Evolutionary conservation across 2,113 vertebrate genomes (phyloP).

Genomic region (Elachura formosa): DNA sequence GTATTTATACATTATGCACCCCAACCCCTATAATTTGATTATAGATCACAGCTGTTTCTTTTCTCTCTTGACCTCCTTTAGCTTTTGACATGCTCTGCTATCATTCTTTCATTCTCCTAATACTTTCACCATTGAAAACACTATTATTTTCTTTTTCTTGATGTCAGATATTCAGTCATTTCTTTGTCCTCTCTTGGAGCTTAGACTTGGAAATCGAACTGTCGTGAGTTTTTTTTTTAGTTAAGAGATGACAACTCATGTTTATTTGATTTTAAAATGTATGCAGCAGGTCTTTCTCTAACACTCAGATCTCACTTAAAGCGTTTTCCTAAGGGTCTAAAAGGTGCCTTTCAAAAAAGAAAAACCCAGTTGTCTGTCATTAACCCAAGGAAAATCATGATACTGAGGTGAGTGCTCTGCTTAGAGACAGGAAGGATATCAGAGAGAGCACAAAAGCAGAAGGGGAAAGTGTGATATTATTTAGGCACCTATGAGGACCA

Average conservation of each 20-base stretch:
- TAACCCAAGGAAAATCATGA: not conserved
- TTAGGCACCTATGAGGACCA: accelerated
- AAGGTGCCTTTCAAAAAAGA: not conserved
- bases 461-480: not conserved
- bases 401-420: not conserved
- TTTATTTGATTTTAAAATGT: constrained; percentile 3
- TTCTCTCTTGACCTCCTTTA: not conserved
- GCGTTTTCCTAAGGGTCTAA: not conserved
- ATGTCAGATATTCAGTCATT: not conserved
- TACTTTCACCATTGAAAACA: not conserved
- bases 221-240: not conserved
- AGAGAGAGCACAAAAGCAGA: not conserved
- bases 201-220: not conserved
- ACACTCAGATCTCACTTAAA: not conserved
- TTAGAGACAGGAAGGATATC: not conserved
- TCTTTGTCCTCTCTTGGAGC: not conserved
- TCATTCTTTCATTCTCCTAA: not conserved
- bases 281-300: not conserved
- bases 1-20: not conserved
- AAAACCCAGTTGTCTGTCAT: not conserved
- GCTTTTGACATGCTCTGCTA: not conserved
- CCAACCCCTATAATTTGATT: not conserved
- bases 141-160: not conserved
- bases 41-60: not conserved
- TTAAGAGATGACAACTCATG: not conserved